These are phyloP conservation scores for Ganaspis brasiliensis DNA, from an alignment of 2,888 invertebrate species.

Conservation along the genomic window DNA sequence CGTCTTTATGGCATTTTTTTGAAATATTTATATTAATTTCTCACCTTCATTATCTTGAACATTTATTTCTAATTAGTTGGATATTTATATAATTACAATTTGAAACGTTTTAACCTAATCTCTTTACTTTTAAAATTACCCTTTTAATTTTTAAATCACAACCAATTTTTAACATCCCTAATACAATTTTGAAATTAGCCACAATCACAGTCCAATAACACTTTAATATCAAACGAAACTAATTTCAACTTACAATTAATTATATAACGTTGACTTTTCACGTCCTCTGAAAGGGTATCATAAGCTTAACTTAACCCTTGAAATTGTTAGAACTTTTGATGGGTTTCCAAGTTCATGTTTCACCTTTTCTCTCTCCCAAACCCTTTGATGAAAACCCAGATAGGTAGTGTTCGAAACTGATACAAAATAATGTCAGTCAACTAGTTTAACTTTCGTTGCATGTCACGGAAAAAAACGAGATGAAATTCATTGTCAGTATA, in stretches of 20 bases:
- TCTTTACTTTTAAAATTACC: no score
- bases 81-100: no score
- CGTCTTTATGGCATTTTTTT: no score
- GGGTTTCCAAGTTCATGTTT: constrained; percentile 75
- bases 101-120: no score
- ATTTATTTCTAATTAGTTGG: no score
- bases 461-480: neutral
- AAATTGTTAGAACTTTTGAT: constrained; percentile 69
- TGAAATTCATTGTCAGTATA: neutral
- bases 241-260: neutral
- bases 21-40: no score
- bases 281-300: constrained; percentile 56
- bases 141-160: no score
- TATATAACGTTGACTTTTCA: neutral
- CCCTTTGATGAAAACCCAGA: constrained; percentile 43
- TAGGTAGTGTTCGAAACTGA: constrained; percentile 67
- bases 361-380: constrained; percentile 56
- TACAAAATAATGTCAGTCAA: constrained; percentile 53
- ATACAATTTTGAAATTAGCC: no score
- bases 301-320: constrained; percentile 71
- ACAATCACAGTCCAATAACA: no score
- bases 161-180: no score
- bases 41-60: no score
- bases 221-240: neutral
- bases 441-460: neutral